Percentiles rank a stretch among this genome's conserved stretches.
phyloP scores from a whole-genome alignment of 2,888 invertebrate species.

The Thecocarcelia acutangulata region DNA sequence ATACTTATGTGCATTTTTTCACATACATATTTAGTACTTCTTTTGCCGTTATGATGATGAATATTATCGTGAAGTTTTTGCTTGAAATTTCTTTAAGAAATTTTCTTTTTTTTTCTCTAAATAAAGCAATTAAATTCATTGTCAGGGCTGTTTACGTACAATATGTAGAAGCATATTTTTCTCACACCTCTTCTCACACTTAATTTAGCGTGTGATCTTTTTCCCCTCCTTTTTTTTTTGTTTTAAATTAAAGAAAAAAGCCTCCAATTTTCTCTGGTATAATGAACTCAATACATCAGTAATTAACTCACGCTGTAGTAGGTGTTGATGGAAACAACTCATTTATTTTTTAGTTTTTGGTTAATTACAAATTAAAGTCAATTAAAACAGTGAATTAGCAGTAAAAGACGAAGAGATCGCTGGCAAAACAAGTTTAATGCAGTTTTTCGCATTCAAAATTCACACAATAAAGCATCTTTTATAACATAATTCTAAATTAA shows the following conservation, averaged over 20 bases:
- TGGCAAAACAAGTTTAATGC: too few species aligned
- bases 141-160: constrained; percentile 46
- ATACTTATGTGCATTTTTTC: neutral
- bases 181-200: constrained; percentile 56
- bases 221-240: neutral
- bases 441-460: too few species aligned
- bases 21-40: too few species aligned
- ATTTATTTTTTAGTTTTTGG: neutral
- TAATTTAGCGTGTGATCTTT: constrained; percentile 59
- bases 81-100: constrained; percentile 1
- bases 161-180: constrained; percentile 13
- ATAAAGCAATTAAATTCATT: constrained; percentile 51
- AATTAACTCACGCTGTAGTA: constrained; percentile 29
- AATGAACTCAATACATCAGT: constrained; percentile 65
- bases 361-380: neutral
- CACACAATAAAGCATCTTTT: too few species aligned
- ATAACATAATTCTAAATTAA: too few species aligned
- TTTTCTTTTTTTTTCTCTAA: neutral
- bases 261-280: constrained; percentile 44
- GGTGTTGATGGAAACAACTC: too few species aligned
- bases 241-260: constrained; percentile 3
- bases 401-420: too few species aligned
- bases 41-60: neutral
- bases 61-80: constrained; percentile 5
- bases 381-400: neutral